Percentiles rank a stretch among this genome's conserved stretches.
Evolutionary conservation across 2,113 vertebrate species (phyloP).

Genomic region (Typhlomys cinereus): DNA sequence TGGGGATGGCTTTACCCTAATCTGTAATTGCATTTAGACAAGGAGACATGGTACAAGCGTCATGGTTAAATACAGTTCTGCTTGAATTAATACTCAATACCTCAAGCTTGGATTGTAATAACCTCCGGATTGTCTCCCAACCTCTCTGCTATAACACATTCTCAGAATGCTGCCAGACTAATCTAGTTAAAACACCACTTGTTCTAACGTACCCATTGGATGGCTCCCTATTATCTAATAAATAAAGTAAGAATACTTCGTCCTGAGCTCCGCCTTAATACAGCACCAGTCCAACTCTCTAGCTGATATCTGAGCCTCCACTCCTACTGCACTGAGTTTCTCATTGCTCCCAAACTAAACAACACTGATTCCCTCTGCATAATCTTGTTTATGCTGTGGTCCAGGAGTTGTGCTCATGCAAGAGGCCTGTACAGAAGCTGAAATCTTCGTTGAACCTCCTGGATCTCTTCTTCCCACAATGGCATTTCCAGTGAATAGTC

Average conservation of each 20-base stretch:
- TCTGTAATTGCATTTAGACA: constrained; percentile 63
- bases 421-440: not conserved
- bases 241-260: constrained; percentile 50
- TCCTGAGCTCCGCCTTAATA: constrained; percentile 61
- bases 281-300: not conserved
- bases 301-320: not conserved
- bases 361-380: not conserved
- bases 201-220: not conserved
- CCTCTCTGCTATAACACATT: constrained; percentile 31
- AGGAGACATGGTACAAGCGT: constrained; percentile 29
- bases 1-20: constrained; percentile 25
- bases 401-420: constrained; percentile 11
- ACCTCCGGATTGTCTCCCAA: constrained; percentile 46
- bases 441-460: not conserved
- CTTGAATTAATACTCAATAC: constrained; percentile 64
- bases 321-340: not conserved
- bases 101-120: constrained; percentile 56
- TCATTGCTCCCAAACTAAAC: constrained; percentile 45
- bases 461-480: constrained; percentile 12
- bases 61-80: constrained; percentile 60
- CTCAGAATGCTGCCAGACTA: constrained; percentile 34
- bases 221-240: constrained; percentile 64
- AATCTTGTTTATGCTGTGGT: constrained; percentile 37
- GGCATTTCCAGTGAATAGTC: constrained; percentile 16
- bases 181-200: constrained; percentile 50